Evolutionary conservation across 2,113 vertebrate species (phyloP).

Genomic region (Pseudorectes ferrugineus): DNA sequence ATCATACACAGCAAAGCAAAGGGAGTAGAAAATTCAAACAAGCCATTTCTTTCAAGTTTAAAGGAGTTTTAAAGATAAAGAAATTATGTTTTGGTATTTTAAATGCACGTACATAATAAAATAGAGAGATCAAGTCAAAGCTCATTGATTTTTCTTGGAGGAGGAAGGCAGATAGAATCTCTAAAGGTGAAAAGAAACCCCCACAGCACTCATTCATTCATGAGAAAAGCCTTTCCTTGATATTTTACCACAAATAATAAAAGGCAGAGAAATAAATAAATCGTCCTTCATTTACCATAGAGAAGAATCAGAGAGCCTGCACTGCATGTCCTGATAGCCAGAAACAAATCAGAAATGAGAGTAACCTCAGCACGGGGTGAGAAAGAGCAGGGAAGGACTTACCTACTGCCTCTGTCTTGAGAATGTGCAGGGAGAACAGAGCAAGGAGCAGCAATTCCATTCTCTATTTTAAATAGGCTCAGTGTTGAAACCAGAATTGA

Average conservation of each 20-base stretch:
- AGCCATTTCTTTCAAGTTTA: not conserved
- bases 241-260: not conserved
- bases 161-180: not conserved
- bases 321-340: not conserved
- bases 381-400: constrained; percentile 36
- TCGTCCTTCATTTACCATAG: not conserved
- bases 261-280: not conserved
- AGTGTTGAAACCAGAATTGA: constrained; percentile 27
- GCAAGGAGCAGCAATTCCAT: constrained; percentile 47
- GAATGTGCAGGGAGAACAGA: constrained; percentile 16
- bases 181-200: not conserved
- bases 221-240: not conserved
- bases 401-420: constrained; percentile 48
- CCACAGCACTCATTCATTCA: not conserved
- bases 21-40: not conserved
- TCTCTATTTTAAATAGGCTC: constrained; percentile 28
- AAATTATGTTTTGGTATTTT: not conserved
- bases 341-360: not conserved
- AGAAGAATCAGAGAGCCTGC: not conserved
- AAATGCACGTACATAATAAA: not conserved
- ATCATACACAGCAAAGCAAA: not conserved
- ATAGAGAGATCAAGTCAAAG: not conserved
- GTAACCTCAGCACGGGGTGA: not conserved
- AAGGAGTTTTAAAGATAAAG: not conserved
- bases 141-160: constrained; percentile 21